Evolutionary conservation across 2,113 vertebrate species (phyloP).

Genomic region (Gymnocephalus cernua): DNA sequence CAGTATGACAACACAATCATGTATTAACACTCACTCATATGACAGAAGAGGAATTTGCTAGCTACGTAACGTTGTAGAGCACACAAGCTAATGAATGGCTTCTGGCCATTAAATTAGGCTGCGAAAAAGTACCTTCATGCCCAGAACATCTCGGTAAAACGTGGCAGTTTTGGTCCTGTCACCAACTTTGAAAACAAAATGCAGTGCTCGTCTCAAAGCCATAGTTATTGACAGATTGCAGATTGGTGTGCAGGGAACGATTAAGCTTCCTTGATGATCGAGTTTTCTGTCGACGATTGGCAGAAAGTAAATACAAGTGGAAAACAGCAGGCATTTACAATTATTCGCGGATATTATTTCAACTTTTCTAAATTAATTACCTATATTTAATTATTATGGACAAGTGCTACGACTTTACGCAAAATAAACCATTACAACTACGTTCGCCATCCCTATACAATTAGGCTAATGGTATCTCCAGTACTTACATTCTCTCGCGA

Average conservation of each 20-base stretch:
- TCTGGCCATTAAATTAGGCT: neutral
- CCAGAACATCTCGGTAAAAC: constrained; percentile 93
- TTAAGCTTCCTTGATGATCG: constrained; percentile 61
- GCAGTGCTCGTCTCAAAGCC: constrained; percentile 86
- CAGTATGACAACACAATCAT: neutral
- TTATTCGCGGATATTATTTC: accelerated
- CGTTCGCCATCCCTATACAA: neutral
- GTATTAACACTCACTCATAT: neutral
- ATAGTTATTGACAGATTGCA: constrained; percentile 43
- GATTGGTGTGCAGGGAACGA: neutral
- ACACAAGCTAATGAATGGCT: neutral
- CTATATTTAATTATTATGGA: accelerated
- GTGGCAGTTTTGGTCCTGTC: constrained; percentile 86
- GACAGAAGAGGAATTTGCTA: neutral
- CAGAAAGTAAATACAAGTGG: neutral
- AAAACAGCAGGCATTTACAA: neutral
- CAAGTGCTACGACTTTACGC: accelerated
- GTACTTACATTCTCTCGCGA: constrained; percentile 9
- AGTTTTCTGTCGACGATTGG: constrained; percentile 62
- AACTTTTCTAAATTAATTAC: accelerated
- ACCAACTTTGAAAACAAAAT: constrained; percentile 96
- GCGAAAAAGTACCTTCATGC: constrained; percentile 88
- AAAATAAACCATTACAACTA: neutral
- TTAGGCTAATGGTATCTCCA: constrained; percentile 41
- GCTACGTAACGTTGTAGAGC: neutral